A percentile compares a stretch with the other conserved stretches of the same genome.
phyloP scores from a whole-genome alignment of 2,113 vertebrate genomes.

The Osmerus mordax region DNA sequence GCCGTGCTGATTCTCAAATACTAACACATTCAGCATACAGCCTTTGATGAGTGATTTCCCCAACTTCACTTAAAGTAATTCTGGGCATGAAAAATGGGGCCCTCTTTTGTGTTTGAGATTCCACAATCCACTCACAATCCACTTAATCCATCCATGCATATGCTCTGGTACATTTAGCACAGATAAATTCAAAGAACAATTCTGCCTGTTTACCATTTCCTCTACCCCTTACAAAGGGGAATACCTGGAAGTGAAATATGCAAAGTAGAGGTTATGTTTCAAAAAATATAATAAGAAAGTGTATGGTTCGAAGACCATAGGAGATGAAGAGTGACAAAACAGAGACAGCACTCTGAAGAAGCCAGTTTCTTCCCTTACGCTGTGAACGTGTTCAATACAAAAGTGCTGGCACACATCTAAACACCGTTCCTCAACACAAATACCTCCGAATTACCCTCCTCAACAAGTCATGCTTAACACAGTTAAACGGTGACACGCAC shows the following conservation, averaged over 20 bases:
- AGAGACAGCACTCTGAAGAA: neutral
- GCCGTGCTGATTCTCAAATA: constrained; percentile 56
- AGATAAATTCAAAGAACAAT: constrained; percentile 32
- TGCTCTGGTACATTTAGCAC: constrained; percentile 18
- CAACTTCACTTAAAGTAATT: constrained; percentile 33
- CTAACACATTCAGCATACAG: constrained; percentile 52
- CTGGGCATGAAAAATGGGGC: neutral
- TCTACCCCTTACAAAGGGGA: neutral
- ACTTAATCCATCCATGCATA: constrained; percentile 31
- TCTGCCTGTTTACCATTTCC: constrained; percentile 28
- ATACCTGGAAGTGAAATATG: constrained; percentile 7
- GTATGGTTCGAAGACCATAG: constrained; percentile 34
- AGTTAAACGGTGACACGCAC: neutral
- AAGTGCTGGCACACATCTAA: neutral
- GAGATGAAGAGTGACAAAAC: constrained; percentile 27
- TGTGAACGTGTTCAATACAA: neutral
- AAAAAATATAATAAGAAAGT: constrained; percentile 5
- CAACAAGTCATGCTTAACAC: constrained; percentile 34
- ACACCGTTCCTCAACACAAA: constrained; percentile 10
- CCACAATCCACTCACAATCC: constrained; percentile 23
- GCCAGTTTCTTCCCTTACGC: neutral
- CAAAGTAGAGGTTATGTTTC: neutral
- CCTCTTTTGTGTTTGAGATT: neutral
- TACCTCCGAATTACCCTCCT: constrained; percentile 32
- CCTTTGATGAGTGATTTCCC: constrained; percentile 45